Evolutionary conservation across 2,113 vertebrate species (phyloP).

Genomic region (Symphodus melops): DNA sequence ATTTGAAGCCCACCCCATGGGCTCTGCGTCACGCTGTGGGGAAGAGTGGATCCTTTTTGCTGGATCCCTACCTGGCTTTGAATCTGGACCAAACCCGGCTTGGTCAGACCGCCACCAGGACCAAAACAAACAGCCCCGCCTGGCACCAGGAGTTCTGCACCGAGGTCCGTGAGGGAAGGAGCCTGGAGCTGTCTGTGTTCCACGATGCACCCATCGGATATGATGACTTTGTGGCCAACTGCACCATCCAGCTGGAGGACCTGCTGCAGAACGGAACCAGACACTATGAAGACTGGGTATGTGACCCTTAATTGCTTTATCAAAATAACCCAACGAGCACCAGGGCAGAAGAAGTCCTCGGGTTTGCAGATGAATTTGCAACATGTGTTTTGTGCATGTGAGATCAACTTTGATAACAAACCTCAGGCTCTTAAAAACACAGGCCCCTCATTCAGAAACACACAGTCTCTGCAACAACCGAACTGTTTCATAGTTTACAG

Average conservation of each 20-base stretch:
- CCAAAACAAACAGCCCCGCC: slow-evolving; percentile 96
- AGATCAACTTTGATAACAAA: not conserved
- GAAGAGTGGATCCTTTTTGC: slow-evolving; percentile 94
- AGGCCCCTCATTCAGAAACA: not conserved
- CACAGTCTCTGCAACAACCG: not conserved
- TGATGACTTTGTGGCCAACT: slow-evolving; percentile 99
- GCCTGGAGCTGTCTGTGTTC: slow-evolving; percentile 98
- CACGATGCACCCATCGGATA: slow-evolving; percentile 99
- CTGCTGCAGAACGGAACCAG: slow-evolving; percentile 98
- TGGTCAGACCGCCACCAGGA: slow-evolving; percentile 96
- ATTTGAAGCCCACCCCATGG: slow-evolving; percentile 98
- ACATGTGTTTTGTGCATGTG: not conserved
- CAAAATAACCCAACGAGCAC: not conserved
- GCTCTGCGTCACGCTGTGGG: slow-evolving; percentile 97
- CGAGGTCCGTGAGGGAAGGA: slow-evolving; percentile 94
- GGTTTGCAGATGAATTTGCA: slow-evolving; percentile 2
- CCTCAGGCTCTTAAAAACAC: not conserved
- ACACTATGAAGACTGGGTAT: slow-evolving; percentile 99
- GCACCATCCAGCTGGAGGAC: slow-evolving; percentile 99
- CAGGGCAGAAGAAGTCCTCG: not conserved
- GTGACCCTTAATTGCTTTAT: slow-evolving; percentile 53
- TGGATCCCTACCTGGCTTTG: slow-evolving; percentile 98
- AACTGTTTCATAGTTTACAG: not conserved
- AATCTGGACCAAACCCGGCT: slow-evolving; percentile 98
- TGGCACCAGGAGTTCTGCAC: slow-evolving; percentile 99